Base-by-base conservation (phyloP, 92 coral and sea anemone genomes). In the Palythoa heliodiscus region DNA sequence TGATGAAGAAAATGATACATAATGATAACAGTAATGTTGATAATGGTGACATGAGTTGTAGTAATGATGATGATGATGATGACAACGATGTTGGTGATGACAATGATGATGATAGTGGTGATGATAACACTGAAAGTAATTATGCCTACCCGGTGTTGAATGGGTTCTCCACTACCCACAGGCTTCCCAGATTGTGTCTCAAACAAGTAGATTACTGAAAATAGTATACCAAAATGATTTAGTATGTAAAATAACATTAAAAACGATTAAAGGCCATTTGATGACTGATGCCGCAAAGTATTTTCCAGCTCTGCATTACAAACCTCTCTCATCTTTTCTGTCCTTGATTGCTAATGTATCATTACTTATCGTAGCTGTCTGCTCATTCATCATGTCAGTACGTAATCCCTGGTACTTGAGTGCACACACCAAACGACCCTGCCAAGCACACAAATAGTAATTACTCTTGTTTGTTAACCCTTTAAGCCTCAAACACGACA, bases 271-370 rank as follows among this genome's bases (percentile, higher is more conserved):
- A 43, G 1, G 48, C 48, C 48, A 43, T 43, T 43, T 43, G 5
- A 43, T 43, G 48, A 43, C 48, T 4, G 48, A 43, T 43, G 6
- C 48, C 8, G 1, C 48, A 43, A 29, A 43, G 48, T 7, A 7
- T 43, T 43, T 25, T 24, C 13, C 13, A 53, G 40, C 43, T 76
- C 64, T 3, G 20, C 2, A 53, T 53, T 14, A 1, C 60, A 22
- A 76, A 93, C 99, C 93, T 91, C 95, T 89, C 76, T 96, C 99
- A 87, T 96, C 99, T 71, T 96, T 96, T 38, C 98, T 93, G 83
- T 96, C 99, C 60, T 93, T 94, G 75, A 96, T 92, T 57, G 99
- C 99, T 35, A 96, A 84, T 48, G 98, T 93, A 70, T 96, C 99
- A 86, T 94, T 96, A 82, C 99, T 96, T 23, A 96, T 82, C n/a